phyloP scores from a whole-genome alignment of 2,113 vertebrate genomes.

The Mesoclemmys tuberculata region DNA sequence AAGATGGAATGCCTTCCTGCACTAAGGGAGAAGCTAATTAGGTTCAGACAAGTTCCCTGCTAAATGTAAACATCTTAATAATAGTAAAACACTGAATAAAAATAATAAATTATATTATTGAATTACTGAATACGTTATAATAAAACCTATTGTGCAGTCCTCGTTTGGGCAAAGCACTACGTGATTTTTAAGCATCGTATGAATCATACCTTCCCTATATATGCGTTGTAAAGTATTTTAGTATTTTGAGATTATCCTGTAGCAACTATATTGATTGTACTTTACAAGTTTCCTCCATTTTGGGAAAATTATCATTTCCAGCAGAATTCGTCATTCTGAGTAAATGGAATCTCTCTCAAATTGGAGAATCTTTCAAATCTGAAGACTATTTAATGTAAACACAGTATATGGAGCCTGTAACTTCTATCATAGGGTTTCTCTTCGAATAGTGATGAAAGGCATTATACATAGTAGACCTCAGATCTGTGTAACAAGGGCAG shows the following conservation, averaged over 20 bases:
- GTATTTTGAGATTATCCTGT: slow-evolving; percentile 32
- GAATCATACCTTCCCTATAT: background rate
- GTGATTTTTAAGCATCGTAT: background rate
- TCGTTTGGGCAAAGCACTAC: background rate
- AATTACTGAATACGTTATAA: no score
- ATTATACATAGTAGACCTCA: background rate
- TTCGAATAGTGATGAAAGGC: background rate
- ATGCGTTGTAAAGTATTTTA: slow-evolving; percentile 19
- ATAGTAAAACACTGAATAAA: background rate
- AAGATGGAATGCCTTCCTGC: background rate
- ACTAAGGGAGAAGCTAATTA: background rate
- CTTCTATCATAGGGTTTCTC: background rate
- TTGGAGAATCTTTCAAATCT: slow-evolving; percentile 24
- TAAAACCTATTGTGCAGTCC: background rate
- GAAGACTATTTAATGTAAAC: slow-evolving; percentile 13
- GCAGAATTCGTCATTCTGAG: background rate
- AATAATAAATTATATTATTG: no score
- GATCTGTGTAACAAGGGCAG: background rate
- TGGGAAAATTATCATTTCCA: slow-evolving; percentile 8
- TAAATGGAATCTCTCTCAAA: background rate
- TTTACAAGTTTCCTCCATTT: slow-evolving; percentile 52
- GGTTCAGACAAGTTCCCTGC: background rate
- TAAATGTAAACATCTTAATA: background rate
- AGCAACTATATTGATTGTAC: slow-evolving; percentile 36
- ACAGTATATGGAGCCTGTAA: background rate